These are phyloP conservation scores for Diuraphis noxia DNA, from an alignment of 1,140 invertebrate genomes.

Conservation along the genomic window DNA sequence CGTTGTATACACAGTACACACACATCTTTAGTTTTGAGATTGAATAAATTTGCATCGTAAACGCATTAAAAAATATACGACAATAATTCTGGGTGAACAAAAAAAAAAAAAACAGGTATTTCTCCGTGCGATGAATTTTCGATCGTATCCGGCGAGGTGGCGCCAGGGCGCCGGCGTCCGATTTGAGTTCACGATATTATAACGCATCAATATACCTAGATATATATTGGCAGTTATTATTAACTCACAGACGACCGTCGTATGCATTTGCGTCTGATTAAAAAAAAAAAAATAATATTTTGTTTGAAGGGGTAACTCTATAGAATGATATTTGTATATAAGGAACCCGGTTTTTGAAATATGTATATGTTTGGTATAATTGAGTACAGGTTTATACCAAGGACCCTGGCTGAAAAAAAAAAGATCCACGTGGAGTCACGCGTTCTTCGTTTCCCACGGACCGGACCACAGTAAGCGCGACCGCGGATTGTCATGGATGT, in stretches of 20 bases:
- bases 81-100: slow-evolving; percentile 32
- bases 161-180: slow-evolving; percentile 27
- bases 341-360: not conserved
- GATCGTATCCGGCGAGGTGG: slow-evolving; percentile 46
- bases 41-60: slow-evolving; percentile 51
- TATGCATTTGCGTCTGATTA: not conserved
- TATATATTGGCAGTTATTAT: slow-evolving; percentile 25
- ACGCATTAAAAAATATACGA: slow-evolving; percentile 44
- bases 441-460: slow-evolving; percentile 22
- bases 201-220: not conserved
- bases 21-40: not conserved
- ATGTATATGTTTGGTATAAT: slow-evolving; percentile 12
- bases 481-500: not conserved
- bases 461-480: not conserved
- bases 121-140: slow-evolving; percentile 47
- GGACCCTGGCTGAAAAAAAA: not conserved
- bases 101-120: slow-evolving; percentile 31
- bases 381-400: not conserved
- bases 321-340: not conserved
- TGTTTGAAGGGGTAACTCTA: slow-evolving; percentile 21
- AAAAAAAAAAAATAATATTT: not conserved
- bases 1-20: not conserved
- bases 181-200: not conserved
- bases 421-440: not conserved
- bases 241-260: slow-evolving; percentile 11